These are phyloP conservation scores for Spodoptera littoralis DNA, from an alignment of 2,888 invertebrate genomes.

Conservation along the genomic window DNA sequence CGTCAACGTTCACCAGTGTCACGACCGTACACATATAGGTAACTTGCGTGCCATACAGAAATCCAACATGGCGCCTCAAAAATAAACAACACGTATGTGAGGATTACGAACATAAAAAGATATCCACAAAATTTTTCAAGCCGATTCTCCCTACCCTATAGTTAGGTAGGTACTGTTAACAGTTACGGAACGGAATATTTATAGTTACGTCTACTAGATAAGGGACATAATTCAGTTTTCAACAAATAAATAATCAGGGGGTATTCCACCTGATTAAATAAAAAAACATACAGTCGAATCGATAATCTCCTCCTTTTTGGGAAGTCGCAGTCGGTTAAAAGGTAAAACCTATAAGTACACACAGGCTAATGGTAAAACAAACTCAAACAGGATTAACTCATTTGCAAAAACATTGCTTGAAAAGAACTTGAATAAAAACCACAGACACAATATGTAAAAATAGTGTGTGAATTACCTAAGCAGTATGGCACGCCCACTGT, in stretches of 20 bases:
- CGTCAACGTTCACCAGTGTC: constrained; percentile 24
- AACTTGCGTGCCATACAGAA: too few species aligned
- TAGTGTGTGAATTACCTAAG: constrained; percentile 47
- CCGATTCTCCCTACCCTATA: too few species aligned
- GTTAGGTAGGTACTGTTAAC: too few species aligned
- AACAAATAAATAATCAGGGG: too few species aligned
- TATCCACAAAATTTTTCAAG: too few species aligned
- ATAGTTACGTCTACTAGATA: too few species aligned
- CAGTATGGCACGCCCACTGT: constrained; percentile 64
- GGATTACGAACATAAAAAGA: too few species aligned
- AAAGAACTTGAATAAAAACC: constrained; percentile 25
- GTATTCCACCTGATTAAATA: background rate
- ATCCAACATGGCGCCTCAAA: constrained; percentile 1
- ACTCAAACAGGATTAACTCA: constrained; percentile 25
- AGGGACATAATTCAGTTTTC: too few species aligned
- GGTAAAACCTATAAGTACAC: background rate
- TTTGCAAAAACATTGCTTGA: constrained; percentile 45
- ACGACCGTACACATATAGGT: constrained; percentile 23
- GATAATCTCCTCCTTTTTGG: too few species aligned
- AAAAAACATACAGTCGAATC: background rate
- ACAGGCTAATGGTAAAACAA: constrained; percentile 12
- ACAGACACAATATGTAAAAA: constrained; percentile 29
- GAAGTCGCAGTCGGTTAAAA: too few species aligned
- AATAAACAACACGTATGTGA: too few species aligned
- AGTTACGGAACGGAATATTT: too few species aligned